phyloP scores from a whole-genome alignment of 2,888 invertebrate genomes.

The Anticlea derivata region DNA sequence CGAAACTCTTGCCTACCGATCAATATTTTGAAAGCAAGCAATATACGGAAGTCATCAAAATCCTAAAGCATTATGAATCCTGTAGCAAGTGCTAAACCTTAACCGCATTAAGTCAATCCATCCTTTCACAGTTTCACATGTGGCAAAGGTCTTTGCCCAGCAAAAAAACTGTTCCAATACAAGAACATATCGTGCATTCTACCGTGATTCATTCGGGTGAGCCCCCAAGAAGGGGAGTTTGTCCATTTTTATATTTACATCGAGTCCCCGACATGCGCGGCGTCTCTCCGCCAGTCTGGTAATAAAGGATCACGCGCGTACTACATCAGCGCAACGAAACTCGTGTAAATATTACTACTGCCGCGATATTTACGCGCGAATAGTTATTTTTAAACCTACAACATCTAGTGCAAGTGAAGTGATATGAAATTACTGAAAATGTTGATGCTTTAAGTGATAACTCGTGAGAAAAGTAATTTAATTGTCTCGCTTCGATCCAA shows the following conservation, averaged over 20 bases:
- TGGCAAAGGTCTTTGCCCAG: conserved; percentile 45
- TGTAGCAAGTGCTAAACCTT: conserved; percentile 27
- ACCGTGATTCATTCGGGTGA: conserved; percentile 79
- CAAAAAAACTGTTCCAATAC: conserved; percentile 55
- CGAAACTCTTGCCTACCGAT: conserved; percentile 60
- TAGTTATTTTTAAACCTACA: conserved; percentile 67
- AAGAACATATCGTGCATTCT: conserved; percentile 61
- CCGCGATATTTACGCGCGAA: conserved; percentile 74
- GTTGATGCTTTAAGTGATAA: conserved; percentile 62
- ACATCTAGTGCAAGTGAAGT: conserved; percentile 53
- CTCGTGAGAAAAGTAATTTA: conserved; percentile 56
- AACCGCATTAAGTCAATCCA: conserved; percentile 1
- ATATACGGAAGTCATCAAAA: conserved; percentile 68
- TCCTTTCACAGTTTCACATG: conserved; percentile 38
- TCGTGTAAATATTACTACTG: conserved; percentile 80
- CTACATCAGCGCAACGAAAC: conserved; percentile 76
- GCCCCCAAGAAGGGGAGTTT: conserved; percentile 80
- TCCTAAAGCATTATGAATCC: conserved; percentile 43
- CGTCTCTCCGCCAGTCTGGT: conserved; percentile 78
- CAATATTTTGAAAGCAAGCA: conserved; percentile 76
- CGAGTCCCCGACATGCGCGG: conserved; percentile 82
- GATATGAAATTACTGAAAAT: conserved; percentile 51
- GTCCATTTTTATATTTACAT: conserved; percentile 83
- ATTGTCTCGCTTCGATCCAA: conserved; percentile 76
- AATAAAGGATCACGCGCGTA: conserved; percentile 80